Conservation (phyloP, 2,888 invertebrate genomes). For the Callyntrura sp. region DNA sequence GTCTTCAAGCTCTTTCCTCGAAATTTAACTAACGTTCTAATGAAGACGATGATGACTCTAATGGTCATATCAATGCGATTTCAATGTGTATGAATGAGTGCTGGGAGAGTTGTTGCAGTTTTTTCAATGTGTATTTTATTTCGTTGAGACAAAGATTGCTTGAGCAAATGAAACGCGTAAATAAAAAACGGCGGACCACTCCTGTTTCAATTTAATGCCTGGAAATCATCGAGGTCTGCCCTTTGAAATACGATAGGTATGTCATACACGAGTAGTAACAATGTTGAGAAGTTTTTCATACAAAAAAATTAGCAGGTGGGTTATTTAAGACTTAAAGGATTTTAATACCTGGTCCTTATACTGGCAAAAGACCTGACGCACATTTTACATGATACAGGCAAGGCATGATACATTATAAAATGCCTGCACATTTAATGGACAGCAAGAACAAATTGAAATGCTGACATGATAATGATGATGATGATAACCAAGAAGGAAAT, state of each 20-base stretch:
- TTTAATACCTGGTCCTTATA: neutral
- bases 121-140: conserved; percentile 38
- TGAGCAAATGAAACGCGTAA: conserved; percentile 12
- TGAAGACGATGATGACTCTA: conserved; percentile 1
- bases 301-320: conserved; percentile 29
- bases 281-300: neutral
- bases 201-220: conserved; percentile 54
- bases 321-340: conserved; percentile 11
- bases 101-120: neutral
- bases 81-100: conserved; percentile 10
- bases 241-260: neutral
- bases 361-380: conserved; percentile 6
- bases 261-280: neutral
- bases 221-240: conserved; percentile 21
- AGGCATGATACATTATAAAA: conserved; percentile 1
- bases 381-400: neutral
- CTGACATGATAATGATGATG: conserved; percentile 55
- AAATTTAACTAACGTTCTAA: conserved; percentile 1
- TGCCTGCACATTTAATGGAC: conserved; percentile 32
- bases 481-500: conserved; percentile 27
- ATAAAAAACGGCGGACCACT: conserved; percentile 38
- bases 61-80: conserved; percentile 37
- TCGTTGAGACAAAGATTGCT: neutral
- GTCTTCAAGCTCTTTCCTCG: conserved; percentile 25
- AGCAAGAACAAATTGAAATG: conserved; percentile 50